A percentile compares a stretch with the other conserved stretches of the same genome.
Evolutionary conservation across 2,888 invertebrate genomes (phyloP).

Genomic region (Eupithecia subfuscata): DNA sequence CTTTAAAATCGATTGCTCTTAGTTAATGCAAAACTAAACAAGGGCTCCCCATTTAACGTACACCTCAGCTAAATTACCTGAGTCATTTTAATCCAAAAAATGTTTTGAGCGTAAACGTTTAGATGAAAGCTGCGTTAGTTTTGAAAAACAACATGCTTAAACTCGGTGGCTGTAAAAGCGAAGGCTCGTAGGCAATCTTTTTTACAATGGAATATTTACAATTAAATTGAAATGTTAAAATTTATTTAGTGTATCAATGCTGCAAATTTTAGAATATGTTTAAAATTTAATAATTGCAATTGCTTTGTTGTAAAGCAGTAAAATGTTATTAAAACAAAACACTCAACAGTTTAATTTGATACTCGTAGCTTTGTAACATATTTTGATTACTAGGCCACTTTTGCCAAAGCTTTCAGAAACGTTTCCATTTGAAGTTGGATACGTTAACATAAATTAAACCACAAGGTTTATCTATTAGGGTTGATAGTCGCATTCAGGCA

Average conservation of each 20-base stretch:
- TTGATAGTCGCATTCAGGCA: conserved; percentile 63
- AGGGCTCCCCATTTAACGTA: conserved; percentile 59
- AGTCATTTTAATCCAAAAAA: conserved; percentile 61
- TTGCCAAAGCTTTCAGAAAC: conserved; percentile 45
- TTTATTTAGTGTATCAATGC: background rate
- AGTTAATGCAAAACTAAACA: conserved; percentile 80
- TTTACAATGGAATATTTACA: background rate
- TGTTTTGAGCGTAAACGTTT: conserved; percentile 50
- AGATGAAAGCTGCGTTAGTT: conserved; percentile 50
- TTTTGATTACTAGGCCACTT: conserved; percentile 44
- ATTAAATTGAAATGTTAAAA: background rate
- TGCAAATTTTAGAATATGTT: background rate
- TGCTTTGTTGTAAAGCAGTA: background rate
- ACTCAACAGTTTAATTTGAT: conserved; percentile 39
- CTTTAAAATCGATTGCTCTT: conserved; percentile 83
- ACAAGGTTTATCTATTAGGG: conserved; percentile 66
- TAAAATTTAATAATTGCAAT: background rate
- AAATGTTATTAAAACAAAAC: conserved; percentile 25
- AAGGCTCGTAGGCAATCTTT: background rate
- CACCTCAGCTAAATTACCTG: conserved; percentile 64
- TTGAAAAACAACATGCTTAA: conserved; percentile 48
- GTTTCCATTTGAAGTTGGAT: conserved; percentile 56
- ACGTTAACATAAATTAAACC: conserved; percentile 66
- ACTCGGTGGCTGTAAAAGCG: conserved; percentile 41
- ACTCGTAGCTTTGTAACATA: conserved; percentile 39